Evolutionary conservation across 2,888 invertebrate species (phyloP).

Genomic region (Ctenicera cuprea): DNA sequence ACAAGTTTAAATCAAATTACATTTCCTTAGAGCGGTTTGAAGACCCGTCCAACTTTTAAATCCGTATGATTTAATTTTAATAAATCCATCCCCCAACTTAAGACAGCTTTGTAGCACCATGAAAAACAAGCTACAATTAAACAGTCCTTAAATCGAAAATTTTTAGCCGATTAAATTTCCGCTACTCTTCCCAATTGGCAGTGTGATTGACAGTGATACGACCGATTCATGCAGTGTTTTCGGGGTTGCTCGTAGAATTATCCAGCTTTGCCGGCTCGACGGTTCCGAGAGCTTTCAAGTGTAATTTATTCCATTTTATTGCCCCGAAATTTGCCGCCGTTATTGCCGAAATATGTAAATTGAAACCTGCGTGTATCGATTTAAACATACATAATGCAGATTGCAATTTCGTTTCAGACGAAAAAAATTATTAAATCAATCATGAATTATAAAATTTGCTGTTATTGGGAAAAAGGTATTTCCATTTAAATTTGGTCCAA

Average conservation of each 20-base stretch:
- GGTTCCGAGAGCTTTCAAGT: slow-evolving; percentile 13
- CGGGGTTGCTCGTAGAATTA: background rate
- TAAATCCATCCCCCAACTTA: slow-evolving; percentile 7
- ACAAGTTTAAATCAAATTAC: background rate
- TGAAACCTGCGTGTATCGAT: slow-evolving; percentile 20
- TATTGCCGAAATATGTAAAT: slow-evolving; percentile 27
- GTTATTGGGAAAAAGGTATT: background rate
- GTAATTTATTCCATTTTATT: slow-evolving; percentile 31
- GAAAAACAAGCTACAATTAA: background rate
- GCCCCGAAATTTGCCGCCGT: slow-evolving; percentile 8
- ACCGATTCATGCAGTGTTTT: slow-evolving; percentile 9
- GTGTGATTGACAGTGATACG: slow-evolving; percentile 19
- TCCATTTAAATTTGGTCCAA: background rate
- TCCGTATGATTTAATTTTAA: background rate
- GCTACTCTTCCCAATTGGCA: background rate
- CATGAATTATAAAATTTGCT: background rate
- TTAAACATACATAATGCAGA: background rate
- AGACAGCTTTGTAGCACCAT: background rate
- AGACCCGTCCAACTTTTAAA: slow-evolving; percentile 12
- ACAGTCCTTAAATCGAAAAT: background rate
- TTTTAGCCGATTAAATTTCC: slow-evolving; percentile 14
- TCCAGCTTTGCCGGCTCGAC: slow-evolving; percentile 1
- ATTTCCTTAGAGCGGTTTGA: background rate
- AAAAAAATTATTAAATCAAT: background rate
- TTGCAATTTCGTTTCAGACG: background rate